Conservation (phyloP, 1,140 invertebrate genomes). For the Trichogramma pretiosum region DNA sequence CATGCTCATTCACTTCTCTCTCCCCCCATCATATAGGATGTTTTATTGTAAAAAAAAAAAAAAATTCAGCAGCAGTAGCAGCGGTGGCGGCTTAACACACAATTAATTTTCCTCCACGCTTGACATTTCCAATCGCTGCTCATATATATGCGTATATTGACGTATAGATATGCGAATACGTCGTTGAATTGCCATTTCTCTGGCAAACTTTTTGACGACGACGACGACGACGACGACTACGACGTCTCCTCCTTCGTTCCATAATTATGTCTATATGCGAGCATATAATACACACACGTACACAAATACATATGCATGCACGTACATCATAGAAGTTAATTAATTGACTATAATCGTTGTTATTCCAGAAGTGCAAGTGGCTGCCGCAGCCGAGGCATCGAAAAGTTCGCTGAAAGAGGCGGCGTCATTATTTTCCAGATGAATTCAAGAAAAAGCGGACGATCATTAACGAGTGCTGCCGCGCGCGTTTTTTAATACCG, state of each 20-base stretch:
- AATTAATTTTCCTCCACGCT: conserved; percentile 41
- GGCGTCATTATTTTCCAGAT: conserved; percentile 36
- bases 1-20: conserved; percentile 5
- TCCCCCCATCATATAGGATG: neutral
- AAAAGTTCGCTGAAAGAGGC: conserved; percentile 20
- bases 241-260: conserved; percentile 2
- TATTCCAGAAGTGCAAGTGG: no score
- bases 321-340: no score
- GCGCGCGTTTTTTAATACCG: neutral
- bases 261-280: no score
- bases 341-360: conserved; percentile 47
- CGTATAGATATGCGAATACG: conserved; percentile 17
- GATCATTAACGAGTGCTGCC: conserved; percentile 30
- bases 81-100: conserved; percentile 45
- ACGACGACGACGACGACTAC: neutral
- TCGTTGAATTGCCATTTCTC: conserved; percentile 18
- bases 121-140: conserved; percentile 18
- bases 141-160: no score
- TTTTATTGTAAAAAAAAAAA: conserved; percentile 9
- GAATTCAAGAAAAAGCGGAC: conserved; percentile 20
- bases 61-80: no score
- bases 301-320: conserved; percentile 40
- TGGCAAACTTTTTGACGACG: neutral
- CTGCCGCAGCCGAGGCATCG: conserved; percentile 23
- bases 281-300: neutral